Conservation (phyloP, 2,113 vertebrate species). For the Muntiacus reevesi region DNA sequence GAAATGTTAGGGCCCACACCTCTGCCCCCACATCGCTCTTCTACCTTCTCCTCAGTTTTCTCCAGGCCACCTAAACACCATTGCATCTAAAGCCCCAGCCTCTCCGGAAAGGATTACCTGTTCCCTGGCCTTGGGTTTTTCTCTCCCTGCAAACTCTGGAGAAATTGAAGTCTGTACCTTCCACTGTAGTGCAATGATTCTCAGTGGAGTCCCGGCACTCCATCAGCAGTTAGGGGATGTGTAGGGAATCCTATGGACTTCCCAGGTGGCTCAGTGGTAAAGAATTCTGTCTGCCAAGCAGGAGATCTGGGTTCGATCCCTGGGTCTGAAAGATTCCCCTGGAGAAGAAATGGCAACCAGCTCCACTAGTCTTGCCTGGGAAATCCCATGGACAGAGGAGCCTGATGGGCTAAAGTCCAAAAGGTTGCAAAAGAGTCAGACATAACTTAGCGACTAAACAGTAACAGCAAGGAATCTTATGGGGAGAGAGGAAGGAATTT, state of each 20-base stretch:
- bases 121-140: background rate
- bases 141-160: background rate
- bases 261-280: background rate
- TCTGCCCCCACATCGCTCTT: background rate
- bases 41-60: background rate
- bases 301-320: background rate
- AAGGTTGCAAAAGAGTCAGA: accelerated
- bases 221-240: background rate
- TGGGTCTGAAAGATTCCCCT: background rate
- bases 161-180: background rate
- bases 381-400: background rate
- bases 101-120: background rate
- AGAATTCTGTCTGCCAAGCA: background rate
- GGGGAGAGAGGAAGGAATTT: background rate
- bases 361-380: background rate
- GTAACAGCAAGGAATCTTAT: background rate
- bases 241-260: background rate
- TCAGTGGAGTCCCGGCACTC: background rate
- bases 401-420: background rate
- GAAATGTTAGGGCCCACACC: background rate
- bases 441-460: background rate
- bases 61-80: background rate
- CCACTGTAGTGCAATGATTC: background rate
- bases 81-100: background rate
- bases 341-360: background rate